A percentile compares a stretch with the other conserved stretches of the same genome.
These are phyloP conservation scores for Montipora foliosa DNA, from an alignment of 64 coral and sea anemone genomes.

Conservation along the genomic window DNA sequence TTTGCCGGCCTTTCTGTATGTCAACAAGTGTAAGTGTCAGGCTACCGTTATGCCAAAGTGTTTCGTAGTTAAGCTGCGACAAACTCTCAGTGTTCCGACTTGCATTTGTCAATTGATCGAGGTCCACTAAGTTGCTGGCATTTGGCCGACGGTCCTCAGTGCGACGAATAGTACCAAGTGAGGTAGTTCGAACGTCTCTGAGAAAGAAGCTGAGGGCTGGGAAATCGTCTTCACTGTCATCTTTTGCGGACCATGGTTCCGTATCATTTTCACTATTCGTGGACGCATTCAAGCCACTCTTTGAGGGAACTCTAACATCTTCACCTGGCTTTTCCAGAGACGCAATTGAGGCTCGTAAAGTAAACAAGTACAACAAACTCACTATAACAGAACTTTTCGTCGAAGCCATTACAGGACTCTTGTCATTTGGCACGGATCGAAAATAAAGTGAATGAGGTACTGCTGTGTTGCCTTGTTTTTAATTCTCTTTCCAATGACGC, in stretches of 20 bases:
- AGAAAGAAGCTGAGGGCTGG: constrained; percentile 5
- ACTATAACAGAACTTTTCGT: not conserved
- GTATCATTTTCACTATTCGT: not conserved
- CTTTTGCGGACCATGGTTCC: no score
- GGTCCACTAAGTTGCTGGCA: not conserved
- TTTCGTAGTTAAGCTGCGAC: constrained; percentile 64
- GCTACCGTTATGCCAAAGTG: constrained; percentile 70
- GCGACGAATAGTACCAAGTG: not conserved
- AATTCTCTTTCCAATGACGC: not conserved
- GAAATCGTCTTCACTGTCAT: not conserved
- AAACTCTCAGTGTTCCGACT: not conserved
- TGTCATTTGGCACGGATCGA: not conserved
- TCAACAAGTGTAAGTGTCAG: constrained; percentile 58
- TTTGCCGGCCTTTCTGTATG: not conserved
- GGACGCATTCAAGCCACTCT: not conserved
- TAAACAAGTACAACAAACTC: not conserved
- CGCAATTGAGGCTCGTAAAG: not conserved
- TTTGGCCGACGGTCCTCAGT: not conserved
- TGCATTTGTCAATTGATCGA: not conserved
- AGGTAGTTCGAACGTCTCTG: constrained; percentile 53
- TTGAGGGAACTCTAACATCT: not conserved
- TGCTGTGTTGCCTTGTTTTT: not conserved
- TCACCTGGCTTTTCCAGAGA: not conserved
- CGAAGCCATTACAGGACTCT: not conserved
- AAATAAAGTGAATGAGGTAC: not conserved